Base-by-base conservation (phyloP, 2,797 vertebrate genomes). In the Neopelma chrysocephalum region DNA sequence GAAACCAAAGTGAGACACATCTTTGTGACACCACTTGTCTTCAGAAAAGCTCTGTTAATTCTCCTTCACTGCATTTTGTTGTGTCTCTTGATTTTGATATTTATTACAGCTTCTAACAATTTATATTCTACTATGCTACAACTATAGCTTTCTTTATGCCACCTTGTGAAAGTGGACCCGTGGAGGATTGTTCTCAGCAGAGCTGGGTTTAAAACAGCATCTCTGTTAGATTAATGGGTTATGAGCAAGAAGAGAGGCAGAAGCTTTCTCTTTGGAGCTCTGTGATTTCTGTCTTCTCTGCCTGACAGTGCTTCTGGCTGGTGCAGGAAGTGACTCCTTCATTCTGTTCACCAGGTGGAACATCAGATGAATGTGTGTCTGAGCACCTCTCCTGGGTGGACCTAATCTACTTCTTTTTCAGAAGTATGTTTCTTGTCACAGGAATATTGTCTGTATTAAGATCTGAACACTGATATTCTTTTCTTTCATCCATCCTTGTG, bases 311-410 rank as follows among this genome's bases (percentile, higher is more conserved):
- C 12, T 79, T 13, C 64, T 56, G 78, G n/a, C 31, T 72, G 45
- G 34, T 42, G 54, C 18, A 32, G 38, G 25, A 81, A 19, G 23
- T 1, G 3, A 11, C 21, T 80, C 15, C 40, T 58, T 65, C 20
- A 19, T 84, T 60, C 42, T 40, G 25, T 38, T 79, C 2, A 0
- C 56, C 32, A 42, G 51, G 80, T 65, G 32, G 45, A 47, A 47
- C 53, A 58, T 70, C 26, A 60, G 36, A 20, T 48, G 58, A 79
- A 26, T 0, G 0, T 0, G 1, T 48, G 38, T 40, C 64, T 51
- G 15, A 56, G 36, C n/a, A 15, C 38, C 36, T 50, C 70, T 87
- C 20, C 42, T 86, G 69, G 27, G 34, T 66, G 42, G 42, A 54
- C 27, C 83, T 36, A 50, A 57, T 38, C 48, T 40, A 25, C 36